Evolutionary conservation across 2,888 invertebrate species (phyloP).

Genomic region (Pediacus dermestoides): DNA sequence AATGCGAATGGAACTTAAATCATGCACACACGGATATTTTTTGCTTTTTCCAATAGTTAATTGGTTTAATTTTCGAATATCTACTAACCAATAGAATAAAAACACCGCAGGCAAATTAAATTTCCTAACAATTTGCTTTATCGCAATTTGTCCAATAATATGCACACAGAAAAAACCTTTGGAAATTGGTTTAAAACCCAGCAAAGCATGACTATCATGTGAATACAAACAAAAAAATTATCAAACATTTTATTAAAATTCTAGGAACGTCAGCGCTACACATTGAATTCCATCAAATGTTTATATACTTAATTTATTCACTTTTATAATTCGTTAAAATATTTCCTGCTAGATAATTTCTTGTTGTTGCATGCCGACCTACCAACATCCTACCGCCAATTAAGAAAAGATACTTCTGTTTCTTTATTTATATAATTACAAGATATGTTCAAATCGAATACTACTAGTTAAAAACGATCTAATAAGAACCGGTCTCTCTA

Average conservation of each 20-base stretch:
- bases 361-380: slow-evolving; percentile 24
- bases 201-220: too few relatives aligned
- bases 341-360: slow-evolving; percentile 29
- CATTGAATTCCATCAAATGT: slow-evolving; percentile 9
- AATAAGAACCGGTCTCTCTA: slow-evolving; percentile 30
- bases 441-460: slow-evolving; percentile 28
- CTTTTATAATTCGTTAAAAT: slow-evolving; percentile 30
- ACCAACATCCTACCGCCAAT: slow-evolving; percentile 28
- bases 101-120: too few relatives aligned
- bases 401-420: slow-evolving; percentile 27
- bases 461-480: slow-evolving; percentile 22
- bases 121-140: too few relatives aligned
- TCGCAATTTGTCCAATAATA: too few relatives aligned
- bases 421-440: slow-evolving; percentile 33
- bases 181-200: too few relatives aligned
- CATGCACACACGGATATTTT: too few relatives aligned
- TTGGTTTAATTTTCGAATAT: too few relatives aligned
- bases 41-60: too few relatives aligned
- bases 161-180: too few relatives aligned
- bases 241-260: slow-evolving; percentile 13
- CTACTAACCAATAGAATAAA: too few relatives aligned
- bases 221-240: too few relatives aligned
- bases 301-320: slow-evolving; percentile 20
- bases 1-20: too few relatives aligned
- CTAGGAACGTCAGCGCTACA: slow-evolving; percentile 7